Evolutionary conservation across 1,140 invertebrate species (phyloP).

Genomic region (Zaprionus davidi): DNA sequence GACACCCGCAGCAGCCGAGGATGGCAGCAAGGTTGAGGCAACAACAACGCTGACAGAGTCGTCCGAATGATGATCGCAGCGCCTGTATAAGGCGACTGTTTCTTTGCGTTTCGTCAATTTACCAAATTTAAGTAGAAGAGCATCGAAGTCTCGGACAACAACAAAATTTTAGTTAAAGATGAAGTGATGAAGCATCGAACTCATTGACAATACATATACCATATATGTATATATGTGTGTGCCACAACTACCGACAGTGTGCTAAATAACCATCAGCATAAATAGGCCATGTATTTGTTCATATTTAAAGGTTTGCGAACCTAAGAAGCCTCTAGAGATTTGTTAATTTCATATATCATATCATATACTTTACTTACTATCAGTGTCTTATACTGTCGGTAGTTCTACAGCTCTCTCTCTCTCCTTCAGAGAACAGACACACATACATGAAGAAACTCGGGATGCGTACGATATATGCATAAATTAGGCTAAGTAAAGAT

Average conservation of each 20-base stretch:
- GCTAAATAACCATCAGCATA: neutral
- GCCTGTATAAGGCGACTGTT: conserved; percentile 68
- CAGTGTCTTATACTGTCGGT: neutral
- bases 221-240: neutral
- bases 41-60: conserved; percentile 30
- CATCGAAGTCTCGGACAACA: conserved; percentile 42
- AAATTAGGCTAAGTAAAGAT: conserved; percentile 57
- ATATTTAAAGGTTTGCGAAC: neutral
- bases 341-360: neutral
- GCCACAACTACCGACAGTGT: neutral
- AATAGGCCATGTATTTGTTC: neutral
- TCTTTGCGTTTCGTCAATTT: conserved; percentile 74
- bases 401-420: conserved; percentile 33
- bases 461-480: conserved; percentile 26
- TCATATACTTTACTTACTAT: neutral
- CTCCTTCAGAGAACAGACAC: conserved; percentile 37
- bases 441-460: conserved; percentile 12
- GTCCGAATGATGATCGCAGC: conserved; percentile 75
- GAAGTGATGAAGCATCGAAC: conserved; percentile 18
- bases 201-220: conserved; percentile 34
- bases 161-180: conserved; percentile 43
- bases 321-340: neutral
- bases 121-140: conserved; percentile 74
- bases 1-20: neutral
- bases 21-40: conserved; percentile 34